Conservation (phyloP, 2,113 vertebrate species). For the Poeciliopsis turrubarensis region DNA sequence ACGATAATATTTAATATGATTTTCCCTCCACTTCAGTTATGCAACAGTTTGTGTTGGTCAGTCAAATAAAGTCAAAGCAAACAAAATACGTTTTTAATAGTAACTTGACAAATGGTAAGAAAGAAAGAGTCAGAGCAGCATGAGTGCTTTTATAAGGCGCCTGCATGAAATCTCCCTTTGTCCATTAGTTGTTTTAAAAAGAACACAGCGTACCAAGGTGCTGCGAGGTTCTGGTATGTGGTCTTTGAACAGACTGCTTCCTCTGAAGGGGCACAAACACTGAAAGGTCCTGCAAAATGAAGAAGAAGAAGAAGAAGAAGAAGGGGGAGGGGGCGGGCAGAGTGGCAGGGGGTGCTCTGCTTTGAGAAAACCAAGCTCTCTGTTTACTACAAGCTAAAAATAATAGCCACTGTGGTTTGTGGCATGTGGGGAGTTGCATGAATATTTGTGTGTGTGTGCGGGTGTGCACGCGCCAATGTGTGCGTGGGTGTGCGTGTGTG, state of each 20-base stretch:
- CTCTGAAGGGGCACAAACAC: constrained; percentile 20
- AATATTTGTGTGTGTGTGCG: not conserved
- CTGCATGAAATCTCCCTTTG: constrained; percentile 20
- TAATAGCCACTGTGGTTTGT: constrained; percentile 57
- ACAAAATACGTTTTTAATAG: not conserved
- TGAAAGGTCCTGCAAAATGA: constrained; percentile 23
- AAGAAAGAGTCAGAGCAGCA: not conserved
- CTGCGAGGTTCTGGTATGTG: constrained; percentile 58
- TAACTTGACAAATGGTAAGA: not conserved
- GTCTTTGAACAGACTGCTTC: constrained; percentile 44
- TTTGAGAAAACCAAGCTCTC: constrained; percentile 53
- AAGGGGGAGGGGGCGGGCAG: not conserved
- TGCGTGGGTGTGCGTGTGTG: too few species aligned
- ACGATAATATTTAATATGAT: too few species aligned
- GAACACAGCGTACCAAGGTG: constrained; percentile 35
- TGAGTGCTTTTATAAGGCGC: not conserved
- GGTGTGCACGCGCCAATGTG: not conserved
- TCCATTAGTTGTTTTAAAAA: constrained; percentile 35
- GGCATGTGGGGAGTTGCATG: constrained; percentile 17
- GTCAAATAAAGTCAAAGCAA: not conserved
- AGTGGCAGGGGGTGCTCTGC: constrained; percentile 19
- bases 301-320: not conserved
- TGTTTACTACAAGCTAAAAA: constrained; percentile 79
- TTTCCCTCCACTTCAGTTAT: too few species aligned
- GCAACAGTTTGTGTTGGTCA: too few species aligned